Base-by-base conservation (phyloP, 1,140 invertebrate genomes). In the Pseudomyrmex concolor region DNA sequence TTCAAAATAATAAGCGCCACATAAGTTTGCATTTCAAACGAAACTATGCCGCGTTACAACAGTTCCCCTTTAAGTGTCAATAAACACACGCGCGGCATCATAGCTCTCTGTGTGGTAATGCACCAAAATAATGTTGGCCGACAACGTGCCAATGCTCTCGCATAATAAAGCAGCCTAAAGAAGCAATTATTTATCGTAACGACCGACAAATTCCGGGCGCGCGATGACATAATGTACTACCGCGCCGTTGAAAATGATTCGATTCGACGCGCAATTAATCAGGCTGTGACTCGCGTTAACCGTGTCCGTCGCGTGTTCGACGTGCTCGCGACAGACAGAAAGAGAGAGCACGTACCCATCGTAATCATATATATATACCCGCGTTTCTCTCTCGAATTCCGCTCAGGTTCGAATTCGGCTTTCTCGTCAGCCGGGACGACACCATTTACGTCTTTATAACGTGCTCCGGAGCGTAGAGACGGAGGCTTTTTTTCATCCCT, bases 221-320 rank as follows among this genome's bases (percentile, higher is more conserved):
- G 25, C 34, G 43, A 60, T 80, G 64, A 63, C 54, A 60, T 66
- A 78, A 80, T 87, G 82, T 71, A 86, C 63, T 85, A 64, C 50
- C 43, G 25, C 1, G 25, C n/a, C 17, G 54, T 64, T 85, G 73
- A 67, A 34, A 86, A 89, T 77, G 66, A 86, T 88, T 82, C 84
- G 70, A 86, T 81, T 86, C 62, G 86, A 88, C 66, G 74, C 66
- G 57, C 76, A 86, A 89, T 88, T 89, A 86, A 89, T 89, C 76
- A 86, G 60, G 45, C 77, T 81, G 72, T 67, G 76, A 86, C 76
- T 89, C 64, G 73, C 76, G 73, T 85, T 76, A 73, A 68, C 63
- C 34, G 54, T 45, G 55, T 80, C 34, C 55, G 67, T 22, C 55
- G 67, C 55, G 74, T 57, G 66, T 84, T 66, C 51, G 22, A 64